Evolutionary conservation across 2,113 vertebrate species (phyloP).

Genomic region (Seriola aureovittata): DNA sequence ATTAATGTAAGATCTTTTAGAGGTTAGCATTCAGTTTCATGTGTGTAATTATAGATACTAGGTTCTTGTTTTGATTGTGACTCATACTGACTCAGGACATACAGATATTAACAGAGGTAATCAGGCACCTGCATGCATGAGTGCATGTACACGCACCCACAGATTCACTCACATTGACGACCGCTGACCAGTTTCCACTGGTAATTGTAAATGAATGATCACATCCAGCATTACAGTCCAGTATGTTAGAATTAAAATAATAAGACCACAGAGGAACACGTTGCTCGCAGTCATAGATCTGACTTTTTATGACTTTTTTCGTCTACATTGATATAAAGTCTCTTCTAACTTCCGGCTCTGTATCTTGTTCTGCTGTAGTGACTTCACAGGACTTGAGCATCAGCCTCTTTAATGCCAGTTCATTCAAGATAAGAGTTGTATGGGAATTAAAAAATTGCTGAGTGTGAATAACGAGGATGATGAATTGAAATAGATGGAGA

Average conservation of each 20-base stretch:
- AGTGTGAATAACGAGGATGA: constrained; percentile 49
- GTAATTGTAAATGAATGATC: constrained; percentile 18
- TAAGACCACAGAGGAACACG: constrained; percentile 6
- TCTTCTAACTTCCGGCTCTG: constrained; percentile 29
- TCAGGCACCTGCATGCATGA: neutral
- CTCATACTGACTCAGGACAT: neutral
- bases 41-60: constrained; percentile 13
- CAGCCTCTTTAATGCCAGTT: constrained; percentile 55
- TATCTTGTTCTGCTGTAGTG: constrained; percentile 46
- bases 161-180: neutral
- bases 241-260: constrained; percentile 36
- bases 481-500: constrained; percentile 48
- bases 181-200: neutral
- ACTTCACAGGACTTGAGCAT: constrained; percentile 56
- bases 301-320: constrained; percentile 7
- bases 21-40: constrained; percentile 38
- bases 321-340: constrained; percentile 26
- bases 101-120: neutral
- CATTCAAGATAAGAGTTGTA: constrained; percentile 57
- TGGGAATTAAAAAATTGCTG: constrained; percentile 60
- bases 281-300: constrained; percentile 32
- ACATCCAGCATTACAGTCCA: constrained; percentile 24
- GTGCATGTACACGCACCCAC: neutral
- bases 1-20: constrained; percentile 24
- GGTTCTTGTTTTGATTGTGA: constrained; percentile 13